These are phyloP conservation scores for Antechinus stuartii DNA, from an alignment of 2,113 vertebrate genomes.

Conservation along the genomic window DNA sequence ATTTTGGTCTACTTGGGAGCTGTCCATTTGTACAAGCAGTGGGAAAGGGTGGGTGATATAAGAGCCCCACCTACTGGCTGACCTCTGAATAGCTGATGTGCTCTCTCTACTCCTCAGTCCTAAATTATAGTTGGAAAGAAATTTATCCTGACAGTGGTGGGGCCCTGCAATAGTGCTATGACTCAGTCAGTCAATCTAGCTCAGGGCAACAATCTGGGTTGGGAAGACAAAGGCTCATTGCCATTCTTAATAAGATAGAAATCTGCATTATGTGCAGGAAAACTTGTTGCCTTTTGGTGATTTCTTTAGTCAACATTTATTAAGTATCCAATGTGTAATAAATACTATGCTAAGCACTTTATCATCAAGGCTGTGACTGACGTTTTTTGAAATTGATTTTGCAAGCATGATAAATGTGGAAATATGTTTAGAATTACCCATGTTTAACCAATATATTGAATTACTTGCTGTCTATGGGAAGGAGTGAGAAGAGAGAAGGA, in stretches of 20 bases:
- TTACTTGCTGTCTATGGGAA: too few relatives aligned
- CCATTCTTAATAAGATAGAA: not conserved
- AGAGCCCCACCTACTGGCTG: not conserved
- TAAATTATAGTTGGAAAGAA: not conserved
- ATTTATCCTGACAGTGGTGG: not conserved
- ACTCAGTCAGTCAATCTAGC: not conserved
- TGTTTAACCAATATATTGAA: too few relatives aligned
- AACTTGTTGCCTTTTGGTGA: not conserved
- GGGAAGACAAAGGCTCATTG: not conserved
- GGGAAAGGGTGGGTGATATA: not conserved
- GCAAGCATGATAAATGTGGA: too few relatives aligned
- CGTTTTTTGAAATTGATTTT: not conserved
- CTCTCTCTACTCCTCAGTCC: too few relatives aligned
- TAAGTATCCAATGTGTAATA: not conserved
- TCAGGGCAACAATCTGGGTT: not conserved
- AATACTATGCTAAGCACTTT: not conserved
- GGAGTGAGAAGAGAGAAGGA: too few relatives aligned
- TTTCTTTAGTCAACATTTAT: not conserved
- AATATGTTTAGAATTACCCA: too few relatives aligned
- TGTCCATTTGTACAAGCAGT: not conserved
- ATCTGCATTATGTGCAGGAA: not conserved
- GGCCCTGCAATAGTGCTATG: not conserved
- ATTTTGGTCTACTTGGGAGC: not conserved
- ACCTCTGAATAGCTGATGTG: not conserved
- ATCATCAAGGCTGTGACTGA: not conserved